Evolutionary conservation across 2,888 invertebrate species (phyloP).

Genomic region (Nasonia oneida): DNA sequence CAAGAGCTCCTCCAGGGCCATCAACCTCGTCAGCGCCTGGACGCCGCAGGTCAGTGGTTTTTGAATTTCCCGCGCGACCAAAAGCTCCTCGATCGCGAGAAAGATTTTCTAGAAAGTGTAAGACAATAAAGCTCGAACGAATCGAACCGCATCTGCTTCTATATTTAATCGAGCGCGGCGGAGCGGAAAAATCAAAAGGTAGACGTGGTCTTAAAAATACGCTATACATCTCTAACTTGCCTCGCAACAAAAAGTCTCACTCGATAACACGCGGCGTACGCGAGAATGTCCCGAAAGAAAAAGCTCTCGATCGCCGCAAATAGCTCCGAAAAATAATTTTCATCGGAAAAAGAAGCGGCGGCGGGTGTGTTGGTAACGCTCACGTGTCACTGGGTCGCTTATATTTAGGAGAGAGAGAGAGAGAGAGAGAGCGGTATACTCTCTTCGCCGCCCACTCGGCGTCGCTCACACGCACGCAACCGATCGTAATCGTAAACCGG

Average conservation of each 20-base stretch:
- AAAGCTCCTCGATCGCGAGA: background rate
- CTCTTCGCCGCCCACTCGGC: conserved; percentile 58
- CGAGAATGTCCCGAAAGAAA: too few relatives aligned
- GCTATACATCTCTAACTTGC: too few relatives aligned
- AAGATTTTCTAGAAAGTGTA: background rate
- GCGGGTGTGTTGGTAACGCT: conserved; percentile 51
- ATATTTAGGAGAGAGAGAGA: conserved; percentile 64
- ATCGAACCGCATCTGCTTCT: too few relatives aligned
- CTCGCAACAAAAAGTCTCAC: too few relatives aligned
- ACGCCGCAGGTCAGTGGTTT: conserved; percentile 89
- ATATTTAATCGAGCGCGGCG: too few relatives aligned
- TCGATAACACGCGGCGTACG: too few relatives aligned
- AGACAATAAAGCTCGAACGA: too few relatives aligned
- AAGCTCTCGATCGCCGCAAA: background rate
- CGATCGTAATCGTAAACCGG: conserved; percentile 58
- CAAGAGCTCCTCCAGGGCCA: conserved; percentile 87
- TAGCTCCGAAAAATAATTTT: background rate
- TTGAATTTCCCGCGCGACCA: conserved; percentile 1
- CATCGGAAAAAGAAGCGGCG: background rate
- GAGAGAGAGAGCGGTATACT: conserved; percentile 55
- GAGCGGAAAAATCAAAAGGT: too few relatives aligned
- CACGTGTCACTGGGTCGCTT: conserved; percentile 65
- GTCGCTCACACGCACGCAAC: conserved; percentile 40
- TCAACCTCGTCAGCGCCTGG: conserved; percentile 85
- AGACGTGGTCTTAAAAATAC: too few relatives aligned